Conservation (phyloP, 1,140 invertebrate species). For the Phortica variegata region DNA sequence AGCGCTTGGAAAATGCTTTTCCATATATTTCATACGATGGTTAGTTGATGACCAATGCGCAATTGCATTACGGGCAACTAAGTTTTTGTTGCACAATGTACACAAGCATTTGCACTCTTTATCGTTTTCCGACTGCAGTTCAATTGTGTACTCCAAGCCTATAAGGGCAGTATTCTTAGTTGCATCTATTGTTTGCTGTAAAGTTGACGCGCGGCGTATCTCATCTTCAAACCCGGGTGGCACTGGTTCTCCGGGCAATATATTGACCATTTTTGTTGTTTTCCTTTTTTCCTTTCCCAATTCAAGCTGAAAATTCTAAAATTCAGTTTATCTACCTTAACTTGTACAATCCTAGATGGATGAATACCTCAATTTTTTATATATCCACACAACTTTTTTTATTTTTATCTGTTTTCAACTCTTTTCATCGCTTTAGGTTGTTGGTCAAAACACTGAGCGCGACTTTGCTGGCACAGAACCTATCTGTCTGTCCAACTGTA, state of each 20-base stretch:
- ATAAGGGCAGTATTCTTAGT: constrained; percentile 58
- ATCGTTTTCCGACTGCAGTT: constrained; percentile 65
- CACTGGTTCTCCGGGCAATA: constrained; percentile 68
- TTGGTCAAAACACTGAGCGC: too few relatives aligned
- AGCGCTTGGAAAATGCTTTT: constrained; percentile 41
- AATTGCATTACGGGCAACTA: constrained; percentile 72
- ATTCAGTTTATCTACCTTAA: too few relatives aligned
- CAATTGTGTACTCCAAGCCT: constrained; percentile 72
- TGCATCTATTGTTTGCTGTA: constrained; percentile 63
- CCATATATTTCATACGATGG: constrained; percentile 66
- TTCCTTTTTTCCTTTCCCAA: too few relatives aligned
- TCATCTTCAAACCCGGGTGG: constrained; percentile 72
- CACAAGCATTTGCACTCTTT: constrained; percentile 71
- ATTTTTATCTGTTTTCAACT: too few relatives aligned
- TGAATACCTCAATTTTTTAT: too few relatives aligned
- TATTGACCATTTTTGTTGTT: constrained; percentile 30
- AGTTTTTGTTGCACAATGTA: constrained; percentile 73
- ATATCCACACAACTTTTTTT: too few relatives aligned
- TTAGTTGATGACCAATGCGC: constrained; percentile 73
- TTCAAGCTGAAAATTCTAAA: too few relatives aligned
- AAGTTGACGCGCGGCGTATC: constrained; percentile 59
- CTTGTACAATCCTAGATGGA: too few relatives aligned
- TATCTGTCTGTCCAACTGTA: too few relatives aligned
- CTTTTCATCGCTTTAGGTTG: too few relatives aligned
- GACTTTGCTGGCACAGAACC: too few relatives aligned